phyloP scores from a whole-genome alignment of 2,888 invertebrate genomes.

The Macrophya alboannulata region DNA sequence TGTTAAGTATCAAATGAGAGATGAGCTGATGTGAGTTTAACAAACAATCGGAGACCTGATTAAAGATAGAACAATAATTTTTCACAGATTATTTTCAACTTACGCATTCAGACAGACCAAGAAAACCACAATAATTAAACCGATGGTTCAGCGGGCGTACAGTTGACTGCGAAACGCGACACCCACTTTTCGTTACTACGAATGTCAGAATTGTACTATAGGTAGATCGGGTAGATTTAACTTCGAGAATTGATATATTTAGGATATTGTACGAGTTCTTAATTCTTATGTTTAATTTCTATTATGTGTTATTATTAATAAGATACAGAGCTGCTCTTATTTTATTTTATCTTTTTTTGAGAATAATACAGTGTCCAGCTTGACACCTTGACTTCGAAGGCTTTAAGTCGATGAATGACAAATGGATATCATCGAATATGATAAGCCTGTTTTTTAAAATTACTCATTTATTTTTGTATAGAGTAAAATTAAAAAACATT shows the following conservation, averaged over 20 bases:
- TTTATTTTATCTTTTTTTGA: background rate
- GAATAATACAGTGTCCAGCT: conserved; percentile 19
- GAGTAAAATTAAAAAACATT: background rate
- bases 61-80: background rate
- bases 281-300: background rate
- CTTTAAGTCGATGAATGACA: background rate
- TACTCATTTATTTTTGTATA: conserved; percentile 3
- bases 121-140: conserved; percentile 14
- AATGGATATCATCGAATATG: background rate
- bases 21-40: background rate
- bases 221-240: conserved; percentile 18
- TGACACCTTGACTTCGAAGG: background rate
- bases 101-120: conserved; percentile 51
- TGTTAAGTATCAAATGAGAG: background rate
- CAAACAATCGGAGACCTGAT: background rate
- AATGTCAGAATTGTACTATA: conserved; percentile 54
- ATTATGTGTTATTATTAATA: background rate
- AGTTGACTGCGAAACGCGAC: conserved; percentile 63
- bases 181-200: conserved; percentile 73
- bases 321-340: background rate
- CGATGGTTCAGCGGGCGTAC: conserved; percentile 50
- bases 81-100: conserved; percentile 21
- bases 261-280: background rate
- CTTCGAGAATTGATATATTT: background rate
- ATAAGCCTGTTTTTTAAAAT: background rate